Percentiles rank a stretch among this genome's conserved stretches.
These are phyloP conservation scores for Drosophila birchii DNA, from an alignment of 2,888 invertebrate species.

Conservation along the genomic window DNA sequence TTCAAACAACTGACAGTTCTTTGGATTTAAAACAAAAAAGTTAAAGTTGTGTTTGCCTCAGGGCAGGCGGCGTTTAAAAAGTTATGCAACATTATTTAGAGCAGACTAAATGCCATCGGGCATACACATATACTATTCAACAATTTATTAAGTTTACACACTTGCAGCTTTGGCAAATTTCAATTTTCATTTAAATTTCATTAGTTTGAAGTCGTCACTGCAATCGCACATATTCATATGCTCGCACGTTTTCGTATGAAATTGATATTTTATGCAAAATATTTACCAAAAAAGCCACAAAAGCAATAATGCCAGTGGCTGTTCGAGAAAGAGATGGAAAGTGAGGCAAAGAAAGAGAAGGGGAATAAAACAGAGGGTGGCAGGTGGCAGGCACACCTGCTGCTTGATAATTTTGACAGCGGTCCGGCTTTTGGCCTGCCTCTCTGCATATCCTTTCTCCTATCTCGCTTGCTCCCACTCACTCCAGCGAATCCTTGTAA, in stretches of 20 bases:
- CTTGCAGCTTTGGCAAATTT: constrained; percentile 21
- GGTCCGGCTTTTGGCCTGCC: constrained; percentile 30
- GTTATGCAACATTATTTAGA: constrained; percentile 38
- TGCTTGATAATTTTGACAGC: constrained; percentile 64
- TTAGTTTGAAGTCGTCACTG: constrained; percentile 53
- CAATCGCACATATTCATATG: constrained; percentile 60
- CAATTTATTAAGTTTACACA: constrained; percentile 67
- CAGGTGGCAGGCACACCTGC: constrained; percentile 28
- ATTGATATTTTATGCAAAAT: constrained; percentile 81
- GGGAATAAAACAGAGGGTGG: not conserved
- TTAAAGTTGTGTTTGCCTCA: constrained; percentile 5
- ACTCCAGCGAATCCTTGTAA: constrained; percentile 19
- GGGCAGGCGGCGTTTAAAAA: constrained; percentile 4
- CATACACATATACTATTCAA: constrained; percentile 51
- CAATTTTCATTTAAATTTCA: constrained; percentile 65
- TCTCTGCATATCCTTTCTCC: not conserved
- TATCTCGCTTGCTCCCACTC: not conserved
- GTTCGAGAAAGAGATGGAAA: not conserved
- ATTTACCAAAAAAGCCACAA: constrained; percentile 52
- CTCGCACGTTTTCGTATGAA: constrained; percentile 61
- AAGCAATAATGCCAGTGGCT: constrained; percentile 34
- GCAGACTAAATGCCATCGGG: not conserved
- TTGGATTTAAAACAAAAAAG: constrained; percentile 3
- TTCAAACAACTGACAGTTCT: constrained; percentile 19
- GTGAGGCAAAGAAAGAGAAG: not conserved